These are phyloP conservation scores for Cotesia chilonis DNA, from an alignment of 1,140 invertebrate species.

Conservation along the genomic window DNA sequence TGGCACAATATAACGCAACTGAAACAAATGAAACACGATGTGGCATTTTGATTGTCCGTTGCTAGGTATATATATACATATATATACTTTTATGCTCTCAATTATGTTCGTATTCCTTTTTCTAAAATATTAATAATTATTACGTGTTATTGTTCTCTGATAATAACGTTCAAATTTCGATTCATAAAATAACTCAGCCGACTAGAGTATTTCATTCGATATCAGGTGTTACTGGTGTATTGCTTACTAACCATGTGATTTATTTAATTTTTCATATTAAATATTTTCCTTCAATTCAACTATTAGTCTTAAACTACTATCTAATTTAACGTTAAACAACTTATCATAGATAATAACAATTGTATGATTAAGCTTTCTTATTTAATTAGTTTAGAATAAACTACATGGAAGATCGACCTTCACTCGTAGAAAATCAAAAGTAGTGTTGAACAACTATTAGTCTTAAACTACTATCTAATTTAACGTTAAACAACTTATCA, in stretches of 20 bases:
- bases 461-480: constrained; percentile 26
- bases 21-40: constrained; percentile 58
- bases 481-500: constrained; percentile 46
- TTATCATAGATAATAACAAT: constrained; percentile 28
- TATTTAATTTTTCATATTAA: not conserved
- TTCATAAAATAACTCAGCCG: constrained; percentile 38
- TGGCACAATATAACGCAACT: constrained; percentile 59
- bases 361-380: constrained; percentile 37
- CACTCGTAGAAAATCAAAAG: constrained; percentile 53
- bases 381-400: constrained; percentile 57
- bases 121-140: constrained; percentile 20
- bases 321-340: constrained; percentile 44
- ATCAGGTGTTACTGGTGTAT: constrained; percentile 46
- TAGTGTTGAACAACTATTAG: constrained; percentile 7
- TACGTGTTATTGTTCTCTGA: constrained; percentile 8
- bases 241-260: constrained; percentile 15
- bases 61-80: constrained; percentile 41
- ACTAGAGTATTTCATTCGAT: constrained; percentile 48
- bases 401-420: constrained; percentile 60
- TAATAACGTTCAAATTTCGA: constrained; percentile 5
- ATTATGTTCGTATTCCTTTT: not conserved
- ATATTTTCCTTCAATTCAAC: constrained; percentile 3
- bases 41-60: constrained; percentile 60
- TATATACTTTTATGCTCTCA: constrained; percentile 4
- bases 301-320: constrained; percentile 16